Evolutionary conservation across 2,888 invertebrate species (phyloP).

Genomic region (Chironomus riparius): DNA sequence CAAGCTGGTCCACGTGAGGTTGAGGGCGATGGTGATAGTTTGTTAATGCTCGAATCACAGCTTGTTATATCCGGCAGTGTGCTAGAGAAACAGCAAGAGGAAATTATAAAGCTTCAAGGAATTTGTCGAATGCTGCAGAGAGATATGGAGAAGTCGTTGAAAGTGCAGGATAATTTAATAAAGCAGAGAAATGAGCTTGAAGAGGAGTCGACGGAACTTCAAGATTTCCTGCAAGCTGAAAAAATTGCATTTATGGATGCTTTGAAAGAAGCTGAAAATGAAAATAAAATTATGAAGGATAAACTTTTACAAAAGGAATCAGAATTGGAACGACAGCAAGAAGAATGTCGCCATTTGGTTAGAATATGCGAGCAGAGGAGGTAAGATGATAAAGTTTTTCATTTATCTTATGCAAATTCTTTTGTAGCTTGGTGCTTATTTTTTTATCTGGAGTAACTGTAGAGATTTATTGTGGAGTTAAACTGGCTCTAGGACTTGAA

Average conservation of each 20-base stretch:
- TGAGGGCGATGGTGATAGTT: constrained; percentile 57
- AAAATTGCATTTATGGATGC: constrained; percentile 71
- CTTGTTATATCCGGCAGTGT: constrained; percentile 65
- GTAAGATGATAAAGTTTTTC: constrained; percentile 35
- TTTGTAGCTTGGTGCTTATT: background rate
- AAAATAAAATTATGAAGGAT: constrained; percentile 37
- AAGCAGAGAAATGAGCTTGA: constrained; percentile 71
- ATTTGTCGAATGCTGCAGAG: constrained; percentile 61
- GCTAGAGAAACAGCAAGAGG: constrained; percentile 63
- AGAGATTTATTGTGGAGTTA: background rate
- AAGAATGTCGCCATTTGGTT: constrained; percentile 69
- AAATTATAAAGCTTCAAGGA: constrained; percentile 61
- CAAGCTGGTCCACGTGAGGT: constrained; percentile 41
- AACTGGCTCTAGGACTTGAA: no score
- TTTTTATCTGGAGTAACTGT: background rate
- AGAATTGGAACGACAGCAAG: constrained; percentile 55
- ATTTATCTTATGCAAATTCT: background rate
- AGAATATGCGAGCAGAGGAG: constrained; percentile 72
- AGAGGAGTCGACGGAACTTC: constrained; percentile 70
- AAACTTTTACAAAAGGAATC: constrained; percentile 45
- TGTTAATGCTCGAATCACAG: constrained; percentile 66
- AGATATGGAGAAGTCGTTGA: constrained; percentile 58
- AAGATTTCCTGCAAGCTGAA: constrained; percentile 81
- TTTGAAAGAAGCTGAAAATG: constrained; percentile 62
- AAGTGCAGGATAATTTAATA: constrained; percentile 56